Evolutionary conservation across 2,113 vertebrate species (phyloP).

Genomic region (Poecile atricapillus): DNA sequence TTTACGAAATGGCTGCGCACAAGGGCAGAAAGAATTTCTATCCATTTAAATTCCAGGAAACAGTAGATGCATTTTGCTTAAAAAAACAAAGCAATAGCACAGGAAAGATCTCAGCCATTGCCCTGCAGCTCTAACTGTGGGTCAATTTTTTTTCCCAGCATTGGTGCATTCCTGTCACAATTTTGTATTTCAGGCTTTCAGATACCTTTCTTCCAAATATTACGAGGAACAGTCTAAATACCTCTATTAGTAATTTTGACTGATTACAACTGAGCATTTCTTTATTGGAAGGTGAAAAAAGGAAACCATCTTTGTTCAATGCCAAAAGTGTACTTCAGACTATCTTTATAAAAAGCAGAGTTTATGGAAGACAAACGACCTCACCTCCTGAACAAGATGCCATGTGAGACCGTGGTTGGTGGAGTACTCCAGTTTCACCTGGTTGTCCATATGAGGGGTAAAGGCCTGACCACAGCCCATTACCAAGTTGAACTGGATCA

Average conservation of each 20-base stretch:
- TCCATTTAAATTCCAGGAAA: constrained; percentile 53
- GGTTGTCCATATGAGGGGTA: constrained; percentile 93
- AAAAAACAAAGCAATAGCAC: constrained; percentile 32
- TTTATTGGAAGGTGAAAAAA: not conserved
- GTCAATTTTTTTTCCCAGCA: not conserved
- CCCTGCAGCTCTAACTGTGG: not conserved
- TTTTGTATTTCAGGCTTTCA: not conserved
- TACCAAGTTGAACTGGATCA: constrained; percentile 95
- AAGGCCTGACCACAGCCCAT: constrained; percentile 91
- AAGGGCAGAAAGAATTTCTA: constrained; percentile 44
- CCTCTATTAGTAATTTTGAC: not conserved
- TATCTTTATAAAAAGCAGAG: not conserved
- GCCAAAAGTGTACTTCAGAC: not conserved
- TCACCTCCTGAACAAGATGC: constrained; percentile 97
- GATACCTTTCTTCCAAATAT: not conserved
- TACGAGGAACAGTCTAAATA: not conserved
- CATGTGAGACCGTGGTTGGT: constrained; percentile 97
- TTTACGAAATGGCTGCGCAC: constrained; percentile 28
- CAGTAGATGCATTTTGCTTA: constrained; percentile 22
- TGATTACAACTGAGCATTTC: not conserved
- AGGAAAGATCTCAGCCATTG: not conserved
- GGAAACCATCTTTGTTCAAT: not conserved
- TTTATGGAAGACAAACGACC: not conserved
- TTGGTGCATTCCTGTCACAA: not conserved
- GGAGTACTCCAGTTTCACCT: constrained; percentile 96